Conservation (phyloP, 2,113 vertebrate species). For the Smithornis capensis region DNA sequence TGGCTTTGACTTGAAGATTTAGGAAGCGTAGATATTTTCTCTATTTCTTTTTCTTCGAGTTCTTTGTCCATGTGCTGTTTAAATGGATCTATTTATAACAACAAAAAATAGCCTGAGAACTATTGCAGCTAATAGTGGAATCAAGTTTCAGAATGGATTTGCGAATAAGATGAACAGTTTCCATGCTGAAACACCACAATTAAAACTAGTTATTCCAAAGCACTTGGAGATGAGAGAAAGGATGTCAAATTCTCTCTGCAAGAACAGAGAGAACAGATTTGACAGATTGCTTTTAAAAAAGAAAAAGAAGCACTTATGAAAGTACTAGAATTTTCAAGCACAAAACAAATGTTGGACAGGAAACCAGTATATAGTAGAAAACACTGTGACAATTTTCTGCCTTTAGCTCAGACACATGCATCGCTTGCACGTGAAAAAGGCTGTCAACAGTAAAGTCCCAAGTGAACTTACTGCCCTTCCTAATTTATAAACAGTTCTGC, state of each 20-base stretch:
- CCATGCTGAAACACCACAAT: background rate
- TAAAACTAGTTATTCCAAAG: conserved; percentile 30
- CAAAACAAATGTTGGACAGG: background rate
- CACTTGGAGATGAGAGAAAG: conserved; percentile 17
- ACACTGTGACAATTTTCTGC: background rate
- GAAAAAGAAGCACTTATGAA: background rate
- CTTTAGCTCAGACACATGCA: background rate
- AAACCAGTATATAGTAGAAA: background rate
- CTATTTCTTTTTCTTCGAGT: conserved; percentile 84
- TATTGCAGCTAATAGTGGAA: background rate
- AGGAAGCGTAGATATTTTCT: conserved; percentile 68
- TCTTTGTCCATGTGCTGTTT: conserved; percentile 82
- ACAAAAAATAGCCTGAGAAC: background rate
- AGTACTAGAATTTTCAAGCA: conserved; percentile 17
- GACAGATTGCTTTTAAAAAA: conserved; percentile 35
- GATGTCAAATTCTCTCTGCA: conserved; percentile 17
- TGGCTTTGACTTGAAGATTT: conserved; percentile 77
- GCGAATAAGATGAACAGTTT: background rate
- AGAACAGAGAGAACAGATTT: conserved; percentile 37
- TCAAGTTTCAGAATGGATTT: background rate
- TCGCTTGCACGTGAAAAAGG: background rate
- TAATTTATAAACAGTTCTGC: background rate
- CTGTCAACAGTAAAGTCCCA: background rate
- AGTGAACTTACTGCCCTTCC: background rate
- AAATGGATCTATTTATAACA: conserved; percentile 81